phyloP scores from a whole-genome alignment of 1,140 invertebrate genomes.

The Pantala flavescens region DNA sequence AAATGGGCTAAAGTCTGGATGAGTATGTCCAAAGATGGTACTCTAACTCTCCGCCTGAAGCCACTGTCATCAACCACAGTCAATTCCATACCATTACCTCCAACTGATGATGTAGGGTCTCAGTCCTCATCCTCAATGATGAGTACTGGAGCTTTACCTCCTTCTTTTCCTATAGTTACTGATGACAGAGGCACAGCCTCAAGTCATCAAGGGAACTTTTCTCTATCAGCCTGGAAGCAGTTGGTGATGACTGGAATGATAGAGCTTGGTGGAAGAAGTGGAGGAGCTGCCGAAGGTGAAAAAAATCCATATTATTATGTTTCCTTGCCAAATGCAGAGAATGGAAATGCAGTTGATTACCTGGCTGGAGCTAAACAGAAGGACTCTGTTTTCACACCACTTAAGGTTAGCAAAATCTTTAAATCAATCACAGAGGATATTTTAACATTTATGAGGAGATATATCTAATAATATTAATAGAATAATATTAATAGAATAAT shows the following conservation, averaged over 20 bases:
- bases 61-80: background rate
- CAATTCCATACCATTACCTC: background rate
- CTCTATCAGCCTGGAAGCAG: conserved; percentile 44
- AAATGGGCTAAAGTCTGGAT: background rate
- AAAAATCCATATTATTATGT: conserved; percentile 4
- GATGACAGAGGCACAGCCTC: background rate
- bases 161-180: background rate
- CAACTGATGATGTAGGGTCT: background rate
- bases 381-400: background rate
- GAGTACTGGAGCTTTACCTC: background rate
- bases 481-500: no score
- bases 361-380: background rate
- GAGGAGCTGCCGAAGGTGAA: conserved; percentile 12
- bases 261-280: conserved; percentile 31
- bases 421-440: no score
- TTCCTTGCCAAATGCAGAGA: background rate
- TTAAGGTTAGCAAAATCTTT: background rate
- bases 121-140: background rate
- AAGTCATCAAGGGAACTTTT: conserved; percentile 30
- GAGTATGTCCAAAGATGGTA: background rate
- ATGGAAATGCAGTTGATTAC: background rate
- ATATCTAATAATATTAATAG: no score
- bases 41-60: background rate
- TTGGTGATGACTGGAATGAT: conserved; percentile 40
- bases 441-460: no score